A percentile compares a stretch with the other conserved stretches of the same genome.
phyloP scores from a whole-genome alignment of 1,140 invertebrate genomes.

The Heliconius eleuchia region DNA sequence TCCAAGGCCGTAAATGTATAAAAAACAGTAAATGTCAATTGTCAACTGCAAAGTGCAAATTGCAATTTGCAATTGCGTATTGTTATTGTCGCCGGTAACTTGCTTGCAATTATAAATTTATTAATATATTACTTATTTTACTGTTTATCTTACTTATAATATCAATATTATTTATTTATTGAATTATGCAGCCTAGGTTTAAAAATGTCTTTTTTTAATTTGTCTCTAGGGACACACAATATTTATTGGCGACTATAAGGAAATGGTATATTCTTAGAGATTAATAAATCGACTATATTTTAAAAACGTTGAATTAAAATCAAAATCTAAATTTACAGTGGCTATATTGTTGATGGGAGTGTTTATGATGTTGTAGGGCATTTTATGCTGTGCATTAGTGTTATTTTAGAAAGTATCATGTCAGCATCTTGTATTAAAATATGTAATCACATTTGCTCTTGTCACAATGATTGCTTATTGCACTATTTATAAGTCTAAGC shows the following conservation, averaged over 20 bases:
- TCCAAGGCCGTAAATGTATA: not conserved
- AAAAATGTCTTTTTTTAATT: conserved; percentile 57
- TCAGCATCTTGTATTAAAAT: conserved; percentile 60
- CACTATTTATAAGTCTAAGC: conserved; percentile 69
- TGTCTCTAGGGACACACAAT: conserved; percentile 60
- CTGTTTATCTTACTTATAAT: not conserved
- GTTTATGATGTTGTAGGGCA: conserved; percentile 74
- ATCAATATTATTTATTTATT: not conserved
- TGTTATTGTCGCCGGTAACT: no score
- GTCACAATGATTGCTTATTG: conserved; percentile 49
- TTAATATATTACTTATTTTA: not conserved
- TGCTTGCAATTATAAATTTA: not conserved
- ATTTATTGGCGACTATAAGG: conserved; percentile 47
- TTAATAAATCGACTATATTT: conserved; percentile 25
- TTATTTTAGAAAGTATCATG: conserved; percentile 54
- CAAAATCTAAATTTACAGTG: conserved; percentile 58
- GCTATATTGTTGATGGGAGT: conserved; percentile 83
- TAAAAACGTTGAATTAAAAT: conserved; percentile 53
- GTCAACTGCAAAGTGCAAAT: not conserved
- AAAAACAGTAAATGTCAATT: not conserved
- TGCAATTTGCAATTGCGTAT: no score
- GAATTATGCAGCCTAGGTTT: not conserved
- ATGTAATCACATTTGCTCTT: conserved; percentile 57
- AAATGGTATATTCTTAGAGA: no score
- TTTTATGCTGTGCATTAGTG: conserved; percentile 81